Evolutionary conservation across 30 jellyfish, hydroid and myxozoan species (phyloP).

Genomic region (Mastigias papua): DNA sequence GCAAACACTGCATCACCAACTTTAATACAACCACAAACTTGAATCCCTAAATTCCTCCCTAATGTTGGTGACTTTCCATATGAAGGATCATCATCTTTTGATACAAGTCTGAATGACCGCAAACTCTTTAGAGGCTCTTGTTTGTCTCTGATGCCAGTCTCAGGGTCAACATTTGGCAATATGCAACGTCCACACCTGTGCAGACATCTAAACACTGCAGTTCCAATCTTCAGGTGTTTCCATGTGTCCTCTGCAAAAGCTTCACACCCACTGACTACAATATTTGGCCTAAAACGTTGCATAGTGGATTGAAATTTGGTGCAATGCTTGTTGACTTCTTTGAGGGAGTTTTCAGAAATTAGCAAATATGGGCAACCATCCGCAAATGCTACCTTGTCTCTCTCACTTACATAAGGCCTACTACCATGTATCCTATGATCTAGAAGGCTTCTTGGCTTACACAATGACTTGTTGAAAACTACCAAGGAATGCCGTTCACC

Average conservation of each 20-base stretch:
- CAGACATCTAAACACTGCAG: conserved; percentile 47
- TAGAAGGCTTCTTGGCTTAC: conserved; percentile 42
- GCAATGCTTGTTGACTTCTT: conserved; percentile 34
- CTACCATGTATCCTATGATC: background rate
- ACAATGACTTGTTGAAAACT: background rate
- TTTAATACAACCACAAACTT: conserved; percentile 26
- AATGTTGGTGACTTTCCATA: conserved; percentile 56
- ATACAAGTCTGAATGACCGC: conserved; percentile 54
- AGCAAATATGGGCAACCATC: conserved; percentile 66
- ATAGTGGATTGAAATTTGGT: conserved; percentile 19
- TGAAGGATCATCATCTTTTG: conserved; percentile 48
- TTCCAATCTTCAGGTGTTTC: conserved; percentile 46
- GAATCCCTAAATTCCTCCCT: conserved; percentile 58
- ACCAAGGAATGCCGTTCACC: conserved; percentile 32
- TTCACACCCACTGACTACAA: conserved; percentile 57
- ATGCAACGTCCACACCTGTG: conserved; percentile 72
- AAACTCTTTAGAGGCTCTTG: conserved; percentile 57
- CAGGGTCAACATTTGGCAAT: conserved; percentile 66
- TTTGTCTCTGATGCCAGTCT: conserved; percentile 49
- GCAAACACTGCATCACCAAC: conserved; percentile 61
- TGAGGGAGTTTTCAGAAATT: conserved; percentile 59
- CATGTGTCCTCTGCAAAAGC: conserved; percentile 64
- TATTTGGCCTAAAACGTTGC: conserved; percentile 71
- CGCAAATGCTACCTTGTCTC: conserved; percentile 55
- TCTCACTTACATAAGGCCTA: background rate